phyloP scores from a whole-genome alignment of 2,797 vertebrate species.

The Aeoliscus strigatus region DNA sequence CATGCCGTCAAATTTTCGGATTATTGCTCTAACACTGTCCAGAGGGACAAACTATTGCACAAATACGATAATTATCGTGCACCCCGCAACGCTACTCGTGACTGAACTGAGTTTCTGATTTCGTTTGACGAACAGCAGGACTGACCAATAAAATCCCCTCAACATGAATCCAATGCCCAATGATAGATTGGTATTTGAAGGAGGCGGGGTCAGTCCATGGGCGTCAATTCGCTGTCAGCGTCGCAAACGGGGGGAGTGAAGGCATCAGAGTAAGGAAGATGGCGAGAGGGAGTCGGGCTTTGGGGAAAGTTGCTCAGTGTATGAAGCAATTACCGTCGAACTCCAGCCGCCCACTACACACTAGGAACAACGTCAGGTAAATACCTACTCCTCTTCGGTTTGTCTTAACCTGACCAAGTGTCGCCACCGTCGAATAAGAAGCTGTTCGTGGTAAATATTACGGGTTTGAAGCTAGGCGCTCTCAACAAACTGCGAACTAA shows the following conservation, averaged over 20 bases:
- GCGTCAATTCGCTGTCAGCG: neutral
- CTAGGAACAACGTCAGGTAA: conserved; percentile 68
- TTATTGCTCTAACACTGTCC: too few relatives aligned
- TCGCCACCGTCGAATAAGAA: too few relatives aligned
- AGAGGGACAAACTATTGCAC: too few relatives aligned
- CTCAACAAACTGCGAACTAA: too few relatives aligned
- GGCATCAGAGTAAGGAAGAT: conserved; percentile 58
- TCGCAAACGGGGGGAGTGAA: conserved; percentile 11
- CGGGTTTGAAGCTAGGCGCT: too few relatives aligned
- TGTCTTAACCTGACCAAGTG: too few relatives aligned
- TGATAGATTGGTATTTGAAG: neutral
- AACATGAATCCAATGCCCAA: conserved; percentile 19
- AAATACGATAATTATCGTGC: too few relatives aligned
- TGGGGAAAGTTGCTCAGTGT: conserved; percentile 67
- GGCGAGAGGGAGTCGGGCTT: conserved; percentile 71
- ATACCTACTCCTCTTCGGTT: neutral
- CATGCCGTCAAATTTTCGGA: conserved; percentile 73
- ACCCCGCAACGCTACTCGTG: too few relatives aligned
- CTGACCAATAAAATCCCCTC: conserved; percentile 49
- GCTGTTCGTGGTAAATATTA: too few relatives aligned
- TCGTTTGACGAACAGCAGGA: neutral
- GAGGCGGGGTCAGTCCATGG: conserved; percentile 20
- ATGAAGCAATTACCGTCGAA: conserved; percentile 60
- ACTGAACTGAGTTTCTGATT: conserved; percentile 5
- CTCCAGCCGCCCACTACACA: conserved; percentile 53